Base-by-base conservation (phyloP, 2,113 vertebrate species). In the Triplophysa siluroides region DNA sequence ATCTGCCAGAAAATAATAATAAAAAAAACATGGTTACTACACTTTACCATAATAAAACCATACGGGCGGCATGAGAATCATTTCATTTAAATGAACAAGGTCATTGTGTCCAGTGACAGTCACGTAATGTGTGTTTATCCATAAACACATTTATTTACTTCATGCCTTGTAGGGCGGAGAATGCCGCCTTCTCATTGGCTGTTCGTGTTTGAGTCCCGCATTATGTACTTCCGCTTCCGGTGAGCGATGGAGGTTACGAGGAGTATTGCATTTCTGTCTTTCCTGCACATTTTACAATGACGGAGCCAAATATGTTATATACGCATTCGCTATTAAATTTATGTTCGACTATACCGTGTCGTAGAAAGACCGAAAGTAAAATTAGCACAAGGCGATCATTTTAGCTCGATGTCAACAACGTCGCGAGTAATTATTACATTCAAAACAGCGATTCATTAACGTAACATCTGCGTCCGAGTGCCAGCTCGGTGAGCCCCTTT, bases 181-280 rank as follows among this genome's bases (percentile, higher is more conserved):
- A 16, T 8, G 24, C 8, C 8, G 69, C n/a, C 4, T 62, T 83
- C 24, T 45, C n/a, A 78, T 74, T 69, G 63, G 76, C 19, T 41
- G 3, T 24, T 52, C 13, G 72, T 16, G 8, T 47, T 63, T 21
- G 63, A 63, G 58, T 75, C 72, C 41, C 5, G 23, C 41, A 8
- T 13, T 16, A 1, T 6, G 24, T 11, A 21, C 29, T 86, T 87
- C 88, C 85, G 85, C 23, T 89, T 89, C 88, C 86, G 71, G 68
- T 86, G 63, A 75, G 73, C 64, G 29, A 85, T 81, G 81, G 83
- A 74, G 78, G 79, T 54, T 71, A 75, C 83, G 56, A 63, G 61
- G 41, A 68, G 45, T 79, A 23, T 81, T 84, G 54, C 71, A 56
- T 82, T 82, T 64, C 68, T 60, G 33, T 72, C 45, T 74, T 79